Evolutionary conservation across 2,888 invertebrate genomes (phyloP), one percentile per base, ranked within the genome.

Genomic region (Megastigmus dorsalis): DNA sequence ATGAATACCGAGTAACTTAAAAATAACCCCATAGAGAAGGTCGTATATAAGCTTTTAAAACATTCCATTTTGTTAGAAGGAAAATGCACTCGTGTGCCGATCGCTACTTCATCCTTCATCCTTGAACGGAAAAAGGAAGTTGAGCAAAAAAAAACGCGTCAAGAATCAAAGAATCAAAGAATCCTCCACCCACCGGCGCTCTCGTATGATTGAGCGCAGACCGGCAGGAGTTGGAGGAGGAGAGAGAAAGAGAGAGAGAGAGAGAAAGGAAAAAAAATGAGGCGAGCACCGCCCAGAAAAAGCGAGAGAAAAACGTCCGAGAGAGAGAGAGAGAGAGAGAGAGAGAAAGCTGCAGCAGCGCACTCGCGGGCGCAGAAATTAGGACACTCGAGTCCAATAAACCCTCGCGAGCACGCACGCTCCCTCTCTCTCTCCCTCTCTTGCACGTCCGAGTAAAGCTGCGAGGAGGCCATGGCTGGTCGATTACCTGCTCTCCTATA

Each of bases 311-410:
- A 26, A 15, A n/a, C 28, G 38, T n/a, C 15, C 30, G 9, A 23
- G 28, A 13, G n/a, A 9, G 20, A 43, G 41, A 15, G 15, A 28
- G n/a, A 9, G 20, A 43, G 41, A 15, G 15, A 28, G 7, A 3
- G 43, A 30, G 20, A 26, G 26, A 23, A 36, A 50, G 28, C 52
- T 15, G 38, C n/a, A n/a, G n/a, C n/a, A 20, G 57, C 38, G 50
- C 15, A 18, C 23, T 15, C 10, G 41, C 26, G 10, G 30, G 41
- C 43, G 48, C n/a, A 55, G 66, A 68, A 68, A 68, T 68, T 68
- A 68, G 68, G 68, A 68, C 68, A 59, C 36, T 48, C 59, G 38
- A 48, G 68, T 59, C 48, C 68, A 68, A 68, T 57, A 68, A 68
- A 68, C 68, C 59, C 66, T n/a, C n/a, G n/a, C n/a, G n/a, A n/a